phyloP scores from a whole-genome alignment of 1,140 invertebrate species.

The Octopus sinensis region DNA sequence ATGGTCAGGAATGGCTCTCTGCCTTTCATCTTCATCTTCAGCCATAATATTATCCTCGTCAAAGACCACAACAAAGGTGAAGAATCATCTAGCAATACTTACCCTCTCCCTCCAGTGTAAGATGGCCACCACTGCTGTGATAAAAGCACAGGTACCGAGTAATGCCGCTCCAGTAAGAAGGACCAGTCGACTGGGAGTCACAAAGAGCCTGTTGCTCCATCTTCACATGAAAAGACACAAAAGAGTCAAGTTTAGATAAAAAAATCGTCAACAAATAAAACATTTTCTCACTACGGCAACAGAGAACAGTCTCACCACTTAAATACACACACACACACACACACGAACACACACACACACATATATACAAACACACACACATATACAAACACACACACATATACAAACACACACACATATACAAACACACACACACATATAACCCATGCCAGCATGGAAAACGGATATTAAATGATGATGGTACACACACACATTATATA shows the following conservation, averaged over 20 bases:
- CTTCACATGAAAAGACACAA: conserved; percentile 35
- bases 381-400: no score
- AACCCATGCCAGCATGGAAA: no score
- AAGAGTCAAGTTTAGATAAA: neutral
- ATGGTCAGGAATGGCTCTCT: neutral
- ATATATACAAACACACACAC: no score
- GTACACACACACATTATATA: no score
- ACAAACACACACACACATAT: no score
- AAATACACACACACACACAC: no score
- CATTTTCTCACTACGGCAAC: neutral
- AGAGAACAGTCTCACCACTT: no score
- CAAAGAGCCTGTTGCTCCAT: conserved; percentile 92
- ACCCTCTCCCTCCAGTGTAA: conserved; percentile 89
- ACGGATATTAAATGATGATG: no score
- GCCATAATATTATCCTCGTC: neutral
- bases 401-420: no score
- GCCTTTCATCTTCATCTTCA: neutral
- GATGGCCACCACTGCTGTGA: conserved; percentile 78
- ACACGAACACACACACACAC: no score
- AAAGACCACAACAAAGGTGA: neutral
- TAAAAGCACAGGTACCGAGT: conserved; percentile 79
- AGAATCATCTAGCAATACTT: conserved; percentile 14
- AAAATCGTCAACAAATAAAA: neutral
- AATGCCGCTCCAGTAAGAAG: conserved; percentile 86
- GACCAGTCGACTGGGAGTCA: conserved; percentile 92